phyloP scores from a whole-genome alignment of 2,888 invertebrate species.

The Bellardia pandia region DNA sequence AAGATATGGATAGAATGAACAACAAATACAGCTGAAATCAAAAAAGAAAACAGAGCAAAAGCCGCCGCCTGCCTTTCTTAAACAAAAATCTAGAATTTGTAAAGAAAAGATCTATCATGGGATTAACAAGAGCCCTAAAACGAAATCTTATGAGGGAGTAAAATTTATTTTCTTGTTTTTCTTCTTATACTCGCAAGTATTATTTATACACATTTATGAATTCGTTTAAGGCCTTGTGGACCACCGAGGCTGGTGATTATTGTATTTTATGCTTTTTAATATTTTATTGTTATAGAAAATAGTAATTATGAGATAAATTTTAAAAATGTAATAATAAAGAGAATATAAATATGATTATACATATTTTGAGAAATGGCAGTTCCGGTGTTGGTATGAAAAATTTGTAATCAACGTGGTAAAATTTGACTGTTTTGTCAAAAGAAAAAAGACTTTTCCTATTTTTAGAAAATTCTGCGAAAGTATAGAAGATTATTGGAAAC shows the following conservation, averaged over 20 bases:
- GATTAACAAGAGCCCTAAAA: slow-evolving; percentile 60
- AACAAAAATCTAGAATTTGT: slow-evolving; percentile 15
- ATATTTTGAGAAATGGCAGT: no score
- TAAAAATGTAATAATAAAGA: no score
- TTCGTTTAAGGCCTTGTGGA: slow-evolving; percentile 36
- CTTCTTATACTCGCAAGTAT: not conserved
- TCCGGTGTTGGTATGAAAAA: no score
- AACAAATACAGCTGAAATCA: slow-evolving; percentile 46
- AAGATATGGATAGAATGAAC: slow-evolving; percentile 52
- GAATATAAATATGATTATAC: no score
- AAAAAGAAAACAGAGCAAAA: slow-evolving; percentile 55
- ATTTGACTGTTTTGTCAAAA: no score
- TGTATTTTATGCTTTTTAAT: slow-evolving; percentile 54
- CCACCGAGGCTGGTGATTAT: slow-evolving; percentile 57
- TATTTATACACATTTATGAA: slow-evolving; percentile 23
- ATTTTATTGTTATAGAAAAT: slow-evolving; percentile 48
- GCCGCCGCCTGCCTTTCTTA: slow-evolving; percentile 42
- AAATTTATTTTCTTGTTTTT: slow-evolving; percentile 37
- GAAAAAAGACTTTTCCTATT: no score
- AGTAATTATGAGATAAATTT: slow-evolving; percentile 27
- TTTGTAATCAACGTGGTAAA: no score
- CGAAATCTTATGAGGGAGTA: slow-evolving; percentile 53
- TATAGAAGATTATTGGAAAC: no score
- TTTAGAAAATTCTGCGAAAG: no score
- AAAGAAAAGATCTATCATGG: slow-evolving; percentile 63